phyloP scores from a whole-genome alignment of 30 jellyfish, hydroid and myxozoan species.

The Aurelia coerulea region DNA sequence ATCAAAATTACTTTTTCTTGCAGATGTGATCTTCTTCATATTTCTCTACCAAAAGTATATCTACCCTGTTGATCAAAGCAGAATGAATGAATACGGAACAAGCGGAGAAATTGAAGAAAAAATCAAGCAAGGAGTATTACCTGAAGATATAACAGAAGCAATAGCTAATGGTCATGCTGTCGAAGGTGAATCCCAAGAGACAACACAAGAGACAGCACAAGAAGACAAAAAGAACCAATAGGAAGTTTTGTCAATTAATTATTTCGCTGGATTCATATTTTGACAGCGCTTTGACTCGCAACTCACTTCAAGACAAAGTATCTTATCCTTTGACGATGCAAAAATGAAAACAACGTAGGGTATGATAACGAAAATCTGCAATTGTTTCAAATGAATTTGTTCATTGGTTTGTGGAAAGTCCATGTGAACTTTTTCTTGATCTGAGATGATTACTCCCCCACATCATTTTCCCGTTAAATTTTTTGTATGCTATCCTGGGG shows the following conservation, averaged over 20 bases:
- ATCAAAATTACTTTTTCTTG: background rate
- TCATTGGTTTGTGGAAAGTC: no score
- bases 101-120: slow-evolving; percentile 82
- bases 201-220: background rate
- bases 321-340: no score
- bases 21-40: slow-evolving; percentile 91
- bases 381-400: no score
- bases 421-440: no score
- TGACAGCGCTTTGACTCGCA: no score
- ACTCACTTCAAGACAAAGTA: no score
- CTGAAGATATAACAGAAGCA: background rate
- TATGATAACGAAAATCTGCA: no score
- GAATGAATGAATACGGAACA: slow-evolving; percentile 95
- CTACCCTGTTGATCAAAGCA: slow-evolving; percentile 87
- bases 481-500: no score
- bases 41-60: slow-evolving; percentile 93
- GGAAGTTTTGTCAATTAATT: background rate
- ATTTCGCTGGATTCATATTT: no score
- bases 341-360: no score
- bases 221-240: slow-evolving; percentile 53
- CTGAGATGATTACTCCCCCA: no score
- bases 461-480: no score
- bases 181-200: background rate
- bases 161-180: slow-evolving; percentile 34
- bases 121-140: slow-evolving; percentile 43